Conservation (phyloP, 2,888 invertebrate species). For the Creontiades dilutus region DNA sequence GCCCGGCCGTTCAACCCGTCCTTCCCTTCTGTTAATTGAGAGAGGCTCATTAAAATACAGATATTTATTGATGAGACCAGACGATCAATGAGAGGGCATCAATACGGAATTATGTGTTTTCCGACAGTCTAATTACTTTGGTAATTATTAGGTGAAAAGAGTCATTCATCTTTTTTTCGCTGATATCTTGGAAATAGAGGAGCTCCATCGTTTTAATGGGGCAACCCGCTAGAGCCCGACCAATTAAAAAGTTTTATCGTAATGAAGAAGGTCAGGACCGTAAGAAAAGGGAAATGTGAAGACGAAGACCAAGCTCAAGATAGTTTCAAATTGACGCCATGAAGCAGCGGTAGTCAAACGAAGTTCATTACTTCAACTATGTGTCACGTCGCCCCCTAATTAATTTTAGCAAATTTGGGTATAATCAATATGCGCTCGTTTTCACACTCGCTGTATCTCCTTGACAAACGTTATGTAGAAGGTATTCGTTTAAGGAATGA, state of each 20-base stretch:
- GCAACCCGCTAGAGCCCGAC: background rate
- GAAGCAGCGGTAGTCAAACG: background rate
- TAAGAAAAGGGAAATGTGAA: background rate
- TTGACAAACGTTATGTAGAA: too few relatives aligned
- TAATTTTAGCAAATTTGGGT: too few relatives aligned
- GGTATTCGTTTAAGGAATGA: too few relatives aligned
- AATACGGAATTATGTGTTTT: conserved; percentile 26
- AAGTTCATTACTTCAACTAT: background rate
- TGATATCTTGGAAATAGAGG: conserved; percentile 11
- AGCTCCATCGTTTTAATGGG: conserved; percentile 58
- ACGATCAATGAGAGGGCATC: background rate
- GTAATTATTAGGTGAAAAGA: conserved; percentile 61
- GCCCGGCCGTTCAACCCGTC: conserved; percentile 6
- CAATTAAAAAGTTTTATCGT: conserved; percentile 54
- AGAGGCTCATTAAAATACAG: conserved; percentile 62
- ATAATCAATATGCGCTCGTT: too few relatives aligned
- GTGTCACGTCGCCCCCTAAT: background rate
- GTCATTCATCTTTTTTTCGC: conserved; percentile 53
- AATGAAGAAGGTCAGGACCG: background rate
- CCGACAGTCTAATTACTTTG: conserved; percentile 65
- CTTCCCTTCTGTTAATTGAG: conserved; percentile 52
- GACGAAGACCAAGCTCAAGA: background rate
- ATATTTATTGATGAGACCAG: conserved; percentile 53
- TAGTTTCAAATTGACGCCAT: background rate
- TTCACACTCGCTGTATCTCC: too few relatives aligned